Evolutionary conservation across 2,113 vertebrate species (phyloP), one percentile per base, ranked within the genome.

Genomic region (Chlorodrepanis virens): DNA sequence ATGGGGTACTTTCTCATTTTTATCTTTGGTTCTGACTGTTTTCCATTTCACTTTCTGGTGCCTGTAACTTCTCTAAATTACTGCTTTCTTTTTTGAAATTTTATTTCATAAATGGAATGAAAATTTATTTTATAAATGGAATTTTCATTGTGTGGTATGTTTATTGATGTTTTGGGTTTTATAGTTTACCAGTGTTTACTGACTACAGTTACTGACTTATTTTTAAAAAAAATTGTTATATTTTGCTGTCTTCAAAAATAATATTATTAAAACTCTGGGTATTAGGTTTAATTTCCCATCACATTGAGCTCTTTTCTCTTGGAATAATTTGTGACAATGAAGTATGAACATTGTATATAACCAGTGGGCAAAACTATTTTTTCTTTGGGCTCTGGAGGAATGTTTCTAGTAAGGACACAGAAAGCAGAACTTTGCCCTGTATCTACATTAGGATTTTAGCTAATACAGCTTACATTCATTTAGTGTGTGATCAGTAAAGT

Each of bases 381-480:
- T 71, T 71, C 17, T 75, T 63, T 65, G 52, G 37, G 20, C 44
- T 56, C 23, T 44, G 37, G 22, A 75, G 37, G 16, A 61, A 45
- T 67, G 14, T 89, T 81, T 67, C 20, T 52, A 60, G 31, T 28
- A 84, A 31, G 22, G 70, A 79, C 20, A 65, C 12, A 53, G 56
- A 84, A 89, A 90, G 47, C 39, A 87, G 65, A 82, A 53, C 28
- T 94, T 84, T 27, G 13, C 31, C n/a, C 53, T 65, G 20, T 14
- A 45, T 84, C 61, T 69, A 10, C n/a, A n/a, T 82, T 37, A 94
- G 56, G 12, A 40, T 63, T 94, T 91, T 68, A 79, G 31, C 52
- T 87, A 75, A 56, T 52, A 31, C 12, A 61, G 42, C 19, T 94
- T 71, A n/a, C 49, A 39, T 78, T 68, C 3, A 40, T 87, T 78